Evolutionary conservation across 2,113 vertebrate genomes (phyloP).

Genomic region (Falco punctatus): DNA sequence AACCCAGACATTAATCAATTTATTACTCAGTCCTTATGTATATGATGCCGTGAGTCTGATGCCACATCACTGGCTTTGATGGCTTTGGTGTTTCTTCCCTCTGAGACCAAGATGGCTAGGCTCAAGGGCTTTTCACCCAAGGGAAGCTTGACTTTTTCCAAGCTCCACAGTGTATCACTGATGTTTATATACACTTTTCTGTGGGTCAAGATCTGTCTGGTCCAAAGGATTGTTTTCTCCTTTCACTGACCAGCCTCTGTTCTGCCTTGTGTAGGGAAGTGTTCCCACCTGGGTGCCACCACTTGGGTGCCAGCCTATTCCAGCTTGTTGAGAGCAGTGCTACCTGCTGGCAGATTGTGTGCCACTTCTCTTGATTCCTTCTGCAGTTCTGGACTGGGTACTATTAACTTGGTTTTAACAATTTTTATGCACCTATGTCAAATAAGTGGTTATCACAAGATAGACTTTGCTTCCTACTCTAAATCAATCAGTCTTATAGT

Average conservation of each 20-base stretch:
- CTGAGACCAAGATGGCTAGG: background rate
- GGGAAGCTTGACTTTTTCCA: background rate
- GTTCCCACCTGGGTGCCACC: background rate
- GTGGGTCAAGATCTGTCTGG: background rate
- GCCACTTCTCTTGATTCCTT: background rate
- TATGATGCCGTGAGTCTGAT: rapidly evolving
- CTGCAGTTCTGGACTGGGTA: background rate
- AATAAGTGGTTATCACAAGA: background rate
- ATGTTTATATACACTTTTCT: background rate
- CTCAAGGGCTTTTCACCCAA: background rate
- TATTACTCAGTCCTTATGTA: background rate
- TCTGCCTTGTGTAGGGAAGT: background rate
- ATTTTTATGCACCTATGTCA: background rate
- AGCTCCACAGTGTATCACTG: background rate
- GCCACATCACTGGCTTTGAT: background rate
- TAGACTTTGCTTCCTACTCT: background rate
- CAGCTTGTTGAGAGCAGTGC: background rate
- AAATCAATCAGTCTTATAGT: background rate
- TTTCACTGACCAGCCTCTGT: background rate
- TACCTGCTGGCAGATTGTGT: background rate
- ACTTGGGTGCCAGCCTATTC: background rate
- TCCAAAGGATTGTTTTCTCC: background rate
- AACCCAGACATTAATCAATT: background rate
- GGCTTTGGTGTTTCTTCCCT: background rate
- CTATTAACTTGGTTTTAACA: background rate